Evolutionary conservation across 2,888 invertebrate genomes (phyloP).

Genomic region (Drosophila rubida): DNA sequence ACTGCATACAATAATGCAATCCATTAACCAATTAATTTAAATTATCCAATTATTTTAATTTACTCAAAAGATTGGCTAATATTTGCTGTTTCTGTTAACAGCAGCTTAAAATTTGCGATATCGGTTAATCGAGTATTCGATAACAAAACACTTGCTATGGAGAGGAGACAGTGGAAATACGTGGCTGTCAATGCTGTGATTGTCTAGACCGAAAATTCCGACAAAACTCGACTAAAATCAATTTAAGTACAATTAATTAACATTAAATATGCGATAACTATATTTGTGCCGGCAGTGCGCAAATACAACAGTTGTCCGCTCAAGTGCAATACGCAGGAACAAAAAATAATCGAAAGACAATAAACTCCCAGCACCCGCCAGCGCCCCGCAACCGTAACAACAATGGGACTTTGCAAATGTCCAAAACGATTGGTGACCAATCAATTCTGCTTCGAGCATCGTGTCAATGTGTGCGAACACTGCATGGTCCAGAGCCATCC

Average conservation of each 20-base stretch:
- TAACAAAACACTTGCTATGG: conserved; percentile 28
- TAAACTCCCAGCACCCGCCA: not conserved
- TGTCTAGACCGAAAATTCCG: conserved; percentile 57
- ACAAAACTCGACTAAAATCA: conserved; percentile 34
- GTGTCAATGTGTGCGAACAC: conserved; percentile 99
- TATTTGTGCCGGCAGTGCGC: not conserved
- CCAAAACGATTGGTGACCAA: conserved; percentile 98
- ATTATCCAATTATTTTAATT: too few relatives aligned
- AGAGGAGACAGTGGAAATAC: conserved; percentile 50
- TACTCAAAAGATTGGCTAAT: not conserved
- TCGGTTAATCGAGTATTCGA: conserved; percentile 46
- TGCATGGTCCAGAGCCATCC: conserved; percentile 98
- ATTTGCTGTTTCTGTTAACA: not conserved
- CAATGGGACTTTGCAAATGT: conserved; percentile 99
- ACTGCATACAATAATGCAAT: too few relatives aligned
- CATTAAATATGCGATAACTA: conserved; percentile 51
- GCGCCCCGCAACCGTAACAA: not conserved
- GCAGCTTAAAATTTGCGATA: conserved; percentile 2
- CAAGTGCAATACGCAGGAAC: conserved; percentile 1
- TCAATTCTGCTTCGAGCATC: conserved; percentile 99
- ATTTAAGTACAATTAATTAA: conserved; percentile 10
- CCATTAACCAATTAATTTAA: too few relatives aligned
- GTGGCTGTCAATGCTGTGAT: conserved; percentile 66
- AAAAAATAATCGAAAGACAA: conserved; percentile 32
- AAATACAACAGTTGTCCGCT: conserved; percentile 9